Conservation (phyloP, 2,797 vertebrate species). For the Danio tinwini region DNA sequence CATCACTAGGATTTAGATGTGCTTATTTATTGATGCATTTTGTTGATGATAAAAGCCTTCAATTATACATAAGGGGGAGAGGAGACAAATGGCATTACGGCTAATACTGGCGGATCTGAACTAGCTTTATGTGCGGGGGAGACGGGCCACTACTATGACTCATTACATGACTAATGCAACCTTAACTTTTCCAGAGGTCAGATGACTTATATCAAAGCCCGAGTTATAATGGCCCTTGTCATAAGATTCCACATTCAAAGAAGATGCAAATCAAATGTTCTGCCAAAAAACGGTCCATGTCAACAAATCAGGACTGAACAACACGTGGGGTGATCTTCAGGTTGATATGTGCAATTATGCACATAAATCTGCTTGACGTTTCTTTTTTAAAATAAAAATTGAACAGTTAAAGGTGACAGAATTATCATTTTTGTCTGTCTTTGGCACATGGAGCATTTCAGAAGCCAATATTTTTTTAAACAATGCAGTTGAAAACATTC, state of each 20-base stretch:
- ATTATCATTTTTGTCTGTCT: neutral
- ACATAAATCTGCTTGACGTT: neutral
- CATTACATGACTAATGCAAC: conserved; percentile 45
- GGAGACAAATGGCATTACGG: conserved; percentile 21
- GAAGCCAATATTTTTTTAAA: conserved; percentile 20
- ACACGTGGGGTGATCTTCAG: neutral
- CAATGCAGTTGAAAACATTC: neutral
- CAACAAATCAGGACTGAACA: neutral
- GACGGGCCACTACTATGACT: conserved; percentile 57
- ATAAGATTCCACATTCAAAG: conserved; percentile 6
- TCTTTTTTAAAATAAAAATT: neutral
- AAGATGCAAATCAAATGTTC: neutral
- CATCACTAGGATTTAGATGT: conserved; percentile 33
- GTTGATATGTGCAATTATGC: neutral
- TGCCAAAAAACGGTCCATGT: neutral
- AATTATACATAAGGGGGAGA: conserved; percentile 37
- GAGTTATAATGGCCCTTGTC: conserved; percentile 18
- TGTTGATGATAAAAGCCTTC: conserved; percentile 49
- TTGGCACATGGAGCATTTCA: conserved; percentile 6
- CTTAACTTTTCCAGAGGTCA: conserved; percentile 42
- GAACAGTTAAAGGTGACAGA: neutral
- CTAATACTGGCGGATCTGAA: conserved; percentile 35
- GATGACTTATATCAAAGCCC: conserved; percentile 21
- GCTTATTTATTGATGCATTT: conserved; percentile 46
- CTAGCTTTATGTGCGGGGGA: conserved; percentile 45